Base-by-base conservation (phyloP, 92 coral and sea anemone species). In the Nematostella vectensis region DNA sequence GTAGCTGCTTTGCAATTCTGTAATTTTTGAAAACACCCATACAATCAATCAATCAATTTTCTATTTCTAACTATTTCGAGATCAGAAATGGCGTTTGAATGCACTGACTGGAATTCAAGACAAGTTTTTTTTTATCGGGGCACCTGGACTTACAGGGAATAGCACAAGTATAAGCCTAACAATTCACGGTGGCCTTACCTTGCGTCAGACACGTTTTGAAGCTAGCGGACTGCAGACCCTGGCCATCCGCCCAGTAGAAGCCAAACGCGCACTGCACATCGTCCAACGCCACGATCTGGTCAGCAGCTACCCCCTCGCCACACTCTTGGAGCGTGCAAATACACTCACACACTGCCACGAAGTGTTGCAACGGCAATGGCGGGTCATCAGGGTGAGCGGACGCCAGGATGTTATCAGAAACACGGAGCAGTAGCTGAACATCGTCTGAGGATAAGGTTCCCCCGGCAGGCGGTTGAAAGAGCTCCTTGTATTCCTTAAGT, bases 401-500 rank as follows among this genome's bases (percentile, higher is more conserved):
- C 16, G 53, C 51, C 47, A 79, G 39, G 29, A 85, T 67, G 48
- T 85, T 85, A 19, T 85, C 95, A 21, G 76, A 62, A 9, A 85
- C 88, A 2, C 80, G 64, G 21, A 72, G 82, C 30, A 85, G 80
- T 2, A 84, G 89, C 55, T 54, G 73, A 27, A 88, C 77, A 42
- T 93, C 99, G 2, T 88, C 96, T 27, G 58, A 72, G 45, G 83
- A 54, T 15, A 88, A 62, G 37, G 59, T 47, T 0, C 81, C 82
- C 15, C 89, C 89, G 3, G 95, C 82, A 15, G 89, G 80, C 0
- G 95, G 86, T 63, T 86, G 83, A 25, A 93, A 78, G 24, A 93
- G 82, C 48, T 93, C 99, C 50, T 83, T 87, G 69, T 81, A 93
- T 51, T 80, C 89, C 68, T 87, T 93, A 74, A 93, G 61, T 51